Evolutionary conservation across 2,113 vertebrate species (phyloP), one percentile per base, ranked within the genome.

Genomic region (Coptodon bakossiorum): DNA sequence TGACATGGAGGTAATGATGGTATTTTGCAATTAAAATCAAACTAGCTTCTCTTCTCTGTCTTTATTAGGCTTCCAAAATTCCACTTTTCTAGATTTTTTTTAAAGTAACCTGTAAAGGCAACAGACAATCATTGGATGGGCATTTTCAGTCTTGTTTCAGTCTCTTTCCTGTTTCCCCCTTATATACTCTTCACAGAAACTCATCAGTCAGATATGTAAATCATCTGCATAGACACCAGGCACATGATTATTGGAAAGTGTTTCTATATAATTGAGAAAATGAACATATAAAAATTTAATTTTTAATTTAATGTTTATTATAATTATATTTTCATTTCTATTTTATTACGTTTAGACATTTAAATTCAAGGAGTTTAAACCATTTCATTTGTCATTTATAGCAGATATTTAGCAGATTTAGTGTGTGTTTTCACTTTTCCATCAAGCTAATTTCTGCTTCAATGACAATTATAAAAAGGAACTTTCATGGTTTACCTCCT

Each of bases 91-190:
- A 88, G 88, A 90, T 89, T 86, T 87, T 89, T 86, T 87, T 89
- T 92, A 93, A 91, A 95, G 91, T 92, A 83, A 93, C 82, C 66
- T 56, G 53, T 81, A 89, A 94, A 94, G 93, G 94, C 91, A 93
- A 91, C 83, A 19, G 88, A 78, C 27, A 54, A 94, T 95, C 94
- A 89, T 86, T 85, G 86, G 50, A 95, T 92, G 85, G 95, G 88
- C 95, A 95, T 82, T 83, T 87, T 16, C 27, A 59, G 27, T 61
- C 27, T 61, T 61, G 14, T 2, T 29, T 59, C 1, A 57, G 56
- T 59, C 56, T 59, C 27, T 9, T 59, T 31, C 56, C 27, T 9
- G 27, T 31, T 59, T 59, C 56, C 7, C 56, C 27, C 0, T 17
- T 59, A 31, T 31, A 59, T 59, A 59, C 24, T 59, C 56, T 59